Evolutionary conservation across 2,113 vertebrate genomes (phyloP), one percentile per base, ranked within the genome.

Genomic region (Xiphophorus hellerii): DNA sequence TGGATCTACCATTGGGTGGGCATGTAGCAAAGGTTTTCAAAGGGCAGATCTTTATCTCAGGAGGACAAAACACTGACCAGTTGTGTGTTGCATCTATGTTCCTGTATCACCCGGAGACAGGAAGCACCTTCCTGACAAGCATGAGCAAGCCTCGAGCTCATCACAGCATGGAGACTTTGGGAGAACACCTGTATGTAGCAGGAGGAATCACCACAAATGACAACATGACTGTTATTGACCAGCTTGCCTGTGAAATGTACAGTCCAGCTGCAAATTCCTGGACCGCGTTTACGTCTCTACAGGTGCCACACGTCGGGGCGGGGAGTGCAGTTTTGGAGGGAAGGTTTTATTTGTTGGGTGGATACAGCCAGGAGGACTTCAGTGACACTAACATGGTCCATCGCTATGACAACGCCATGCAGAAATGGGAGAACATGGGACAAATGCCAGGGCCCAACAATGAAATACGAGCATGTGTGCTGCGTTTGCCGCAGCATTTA

Each of bases 291-390:
- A 0, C 71, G 0, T 60, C 88, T 25, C 73, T 95, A 64, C 63
- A 78, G 1, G 66, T 92, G 51, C 91, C 94, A 0, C 94, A 95
- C 39, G 92, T 93, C 0, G 87, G 93, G 48, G 91, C 93, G n/a
- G 94, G 88, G 51, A 90, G 93, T 51, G 90, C 81, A 0, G 81
- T 94, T 62, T 66, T 94, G 73, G 94, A 95, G 87, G 94, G 86
- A 35, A 94, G 89, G 82, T 71, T 95, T 71, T 95, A 94, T n/a
- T 65, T 95, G 28, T 77, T 95, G n/a, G 94, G 94, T 6, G 94
- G 94, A 30, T 95, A 94, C 88, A 91, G 87, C 74, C 86, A 92
- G 20, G 91, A 92, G 22, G 85, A 93, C 73, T 91, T 84, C 83
- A 89, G 83, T 2, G 92, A 95, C 9, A 88, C 74, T 0, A 89